Base-by-base conservation (phyloP, 2,888 invertebrate species). In the Leucania comma region DNA sequence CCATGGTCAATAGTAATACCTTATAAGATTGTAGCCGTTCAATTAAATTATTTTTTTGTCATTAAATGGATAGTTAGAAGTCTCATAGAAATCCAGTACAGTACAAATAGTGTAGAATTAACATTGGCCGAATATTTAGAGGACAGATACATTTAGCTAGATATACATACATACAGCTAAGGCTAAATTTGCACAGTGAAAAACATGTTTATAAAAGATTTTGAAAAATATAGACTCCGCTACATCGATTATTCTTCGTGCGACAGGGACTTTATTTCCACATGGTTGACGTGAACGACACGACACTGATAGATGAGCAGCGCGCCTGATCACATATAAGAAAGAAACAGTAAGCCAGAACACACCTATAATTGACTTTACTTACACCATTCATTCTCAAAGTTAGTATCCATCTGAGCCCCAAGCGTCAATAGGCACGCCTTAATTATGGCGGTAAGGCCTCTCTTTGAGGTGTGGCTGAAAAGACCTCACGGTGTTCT, bases 351-450 rank as follows among this genome's bases (percentile, higher is more conserved):
- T 73, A 53, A 68, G 60, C 35, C 50, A 29, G 56, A 61, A 85
- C 85, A 84, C 84, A 82, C 84, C 86, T 81, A 82, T 83, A 67
- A 80, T 78, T 87, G 87, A 88, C 85, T 86, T 88, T 86, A 85
- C 74, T 78, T 75, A 67, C 71, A 67, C 75, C 57, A 56, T 32
- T n/a, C n/a, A 32, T 32, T 56, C n/a, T 10, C 56, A 56, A 56
- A 56, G 32, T 20, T 24, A 12, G 4, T 3, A 38, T 32, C 12
- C n/a, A 6, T 6, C 32, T 56, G 56, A 3, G 10, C n/a, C 56
- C 56, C n/a, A 12, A 56, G 20, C 12, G 6, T 29, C 29, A 29
- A 29, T 4, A 29, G n/a, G n/a, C n/a, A n/a, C n/a, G n/a, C n/a
- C n/a, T n/a, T n/a, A n/a, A n/a, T n/a, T n/a, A n/a, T n/a, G n/a